These are phyloP conservation scores for Luffia ferchaultella DNA, from an alignment of 2,888 invertebrate genomes.

Conservation along the genomic window DNA sequence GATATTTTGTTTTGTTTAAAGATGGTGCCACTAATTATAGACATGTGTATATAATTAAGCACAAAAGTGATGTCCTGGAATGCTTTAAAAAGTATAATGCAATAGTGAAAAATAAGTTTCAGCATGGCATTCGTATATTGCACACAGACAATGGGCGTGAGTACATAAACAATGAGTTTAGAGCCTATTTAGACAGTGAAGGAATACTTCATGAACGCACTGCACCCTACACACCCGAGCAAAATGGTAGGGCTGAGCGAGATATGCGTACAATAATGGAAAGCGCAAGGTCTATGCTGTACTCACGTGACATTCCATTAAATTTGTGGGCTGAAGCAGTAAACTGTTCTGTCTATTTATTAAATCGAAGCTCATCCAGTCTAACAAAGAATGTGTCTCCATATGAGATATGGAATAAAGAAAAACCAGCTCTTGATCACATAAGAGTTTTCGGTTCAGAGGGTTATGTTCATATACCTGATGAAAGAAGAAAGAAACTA, in stretches of 20 bases:
- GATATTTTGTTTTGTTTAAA: background rate
- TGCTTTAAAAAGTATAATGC: background rate
- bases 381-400: background rate
- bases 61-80: background rate
- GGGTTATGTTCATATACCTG: background rate
- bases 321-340: background rate
- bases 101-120: background rate
- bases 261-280: background rate
- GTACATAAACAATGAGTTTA: background rate
- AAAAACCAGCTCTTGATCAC: background rate
- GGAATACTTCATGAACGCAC: background rate
- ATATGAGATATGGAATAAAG: slow-evolving; percentile 1
- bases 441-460: background rate
- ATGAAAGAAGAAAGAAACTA: background rate
- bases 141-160: no score
- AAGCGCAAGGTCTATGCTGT: background rate
- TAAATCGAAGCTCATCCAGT: no score
- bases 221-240: background rate
- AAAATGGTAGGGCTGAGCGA: background rate
- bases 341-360: background rate
- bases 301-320: background rate
- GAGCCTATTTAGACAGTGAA: background rate
- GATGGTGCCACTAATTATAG: background rate
- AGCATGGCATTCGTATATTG: background rate
- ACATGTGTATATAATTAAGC: background rate